phyloP scores from a whole-genome alignment of 2,113 vertebrate species.

The Hassar affinis region DNA sequence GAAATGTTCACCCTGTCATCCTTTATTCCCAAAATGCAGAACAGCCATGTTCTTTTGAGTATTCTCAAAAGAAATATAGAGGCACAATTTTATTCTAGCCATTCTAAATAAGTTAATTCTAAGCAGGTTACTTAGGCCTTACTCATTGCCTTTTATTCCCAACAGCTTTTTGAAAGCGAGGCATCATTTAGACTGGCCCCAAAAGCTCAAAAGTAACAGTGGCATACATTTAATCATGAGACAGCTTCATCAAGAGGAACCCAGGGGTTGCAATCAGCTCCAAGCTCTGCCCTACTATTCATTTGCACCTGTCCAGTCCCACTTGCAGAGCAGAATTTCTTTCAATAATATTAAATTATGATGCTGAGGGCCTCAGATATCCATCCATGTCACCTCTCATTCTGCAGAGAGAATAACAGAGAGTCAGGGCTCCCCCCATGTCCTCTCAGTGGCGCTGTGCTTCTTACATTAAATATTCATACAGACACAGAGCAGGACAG shows the following conservation, averaged over 20 bases:
- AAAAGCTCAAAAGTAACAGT: conserved; percentile 1
- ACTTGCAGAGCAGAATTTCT: conserved; percentile 35
- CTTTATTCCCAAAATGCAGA: neutral
- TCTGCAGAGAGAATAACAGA: conserved; percentile 30
- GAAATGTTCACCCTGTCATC: neutral
- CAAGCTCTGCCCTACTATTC: conserved; percentile 24
- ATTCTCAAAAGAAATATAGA: neutral
- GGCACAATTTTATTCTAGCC: neutral
- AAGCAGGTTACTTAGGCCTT: conserved; percentile 30
- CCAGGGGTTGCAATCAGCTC: conserved; percentile 40
- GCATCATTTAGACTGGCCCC: neutral
- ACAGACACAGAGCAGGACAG: conserved; percentile 47
- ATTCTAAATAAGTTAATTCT: conserved; percentile 33
- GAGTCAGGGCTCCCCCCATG: conserved; percentile 37
- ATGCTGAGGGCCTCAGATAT: conserved; percentile 35
- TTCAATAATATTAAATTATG: conserved; percentile 45
- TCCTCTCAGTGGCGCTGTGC: neutral
- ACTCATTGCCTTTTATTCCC: conserved; percentile 38
- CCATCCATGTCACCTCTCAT: conserved; percentile 39
- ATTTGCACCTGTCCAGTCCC: conserved; percentile 31
- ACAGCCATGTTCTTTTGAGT: neutral
- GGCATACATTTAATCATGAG: conserved; percentile 20
- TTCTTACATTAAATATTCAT: conserved; percentile 54
- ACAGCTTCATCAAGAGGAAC: conserved; percentile 41
- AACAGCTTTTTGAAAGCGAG: conserved; percentile 18